phyloP scores from a whole-genome alignment of 2,797 vertebrate genomes.

The Microctenopoma stevenorrisi region DNA sequence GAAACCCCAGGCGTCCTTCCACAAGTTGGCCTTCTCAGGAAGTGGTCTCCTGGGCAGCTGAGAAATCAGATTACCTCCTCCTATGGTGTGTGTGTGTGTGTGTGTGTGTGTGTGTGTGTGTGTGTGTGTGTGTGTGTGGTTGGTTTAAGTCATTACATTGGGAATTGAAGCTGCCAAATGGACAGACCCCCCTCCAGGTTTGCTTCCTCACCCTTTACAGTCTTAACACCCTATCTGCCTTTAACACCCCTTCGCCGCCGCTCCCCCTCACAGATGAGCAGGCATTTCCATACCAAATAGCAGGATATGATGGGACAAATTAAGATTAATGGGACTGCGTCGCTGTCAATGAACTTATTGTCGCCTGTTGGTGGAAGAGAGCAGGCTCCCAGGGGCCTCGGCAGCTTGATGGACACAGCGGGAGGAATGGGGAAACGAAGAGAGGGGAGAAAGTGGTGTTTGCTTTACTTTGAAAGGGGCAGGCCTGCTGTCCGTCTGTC shows the following conservation, averaged over 20 bases:
- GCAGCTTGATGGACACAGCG: conserved; percentile 67
- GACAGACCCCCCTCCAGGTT: conserved; percentile 63
- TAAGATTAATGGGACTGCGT: conserved; percentile 84
- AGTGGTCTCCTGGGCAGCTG: conserved; percentile 78
- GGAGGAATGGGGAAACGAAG: conserved; percentile 33
- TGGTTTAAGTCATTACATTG: conserved; percentile 67
- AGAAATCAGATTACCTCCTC: conserved; percentile 80
- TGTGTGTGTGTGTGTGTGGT: conserved; percentile 9
- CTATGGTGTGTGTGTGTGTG: conserved; percentile 8
- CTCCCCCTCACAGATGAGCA: conserved; percentile 63
- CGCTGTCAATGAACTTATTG: conserved; percentile 82
- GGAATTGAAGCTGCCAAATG: conserved; percentile 76
- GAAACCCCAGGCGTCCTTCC: conserved; percentile 68
- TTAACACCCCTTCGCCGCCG: conserved; percentile 17
- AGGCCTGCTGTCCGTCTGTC: conserved; percentile 47
- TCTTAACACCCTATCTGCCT: conserved; percentile 32
- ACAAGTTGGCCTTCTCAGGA: conserved; percentile 77
- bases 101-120: too few relatives aligned
- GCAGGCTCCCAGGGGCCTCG: conserved; percentile 67
- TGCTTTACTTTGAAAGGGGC: conserved; percentile 47
- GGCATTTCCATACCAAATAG: conserved; percentile 85
- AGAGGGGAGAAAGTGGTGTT: conserved; percentile 43
- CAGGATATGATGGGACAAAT: conserved; percentile 86
- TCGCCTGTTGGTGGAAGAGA: conserved; percentile 76
- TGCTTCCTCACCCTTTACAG: conserved; percentile 46